A percentile compares a stretch with the other conserved stretches of the same genome.
Conservation (phyloP, 2,888 invertebrate species). For the Trachelus tabidus region DNA sequence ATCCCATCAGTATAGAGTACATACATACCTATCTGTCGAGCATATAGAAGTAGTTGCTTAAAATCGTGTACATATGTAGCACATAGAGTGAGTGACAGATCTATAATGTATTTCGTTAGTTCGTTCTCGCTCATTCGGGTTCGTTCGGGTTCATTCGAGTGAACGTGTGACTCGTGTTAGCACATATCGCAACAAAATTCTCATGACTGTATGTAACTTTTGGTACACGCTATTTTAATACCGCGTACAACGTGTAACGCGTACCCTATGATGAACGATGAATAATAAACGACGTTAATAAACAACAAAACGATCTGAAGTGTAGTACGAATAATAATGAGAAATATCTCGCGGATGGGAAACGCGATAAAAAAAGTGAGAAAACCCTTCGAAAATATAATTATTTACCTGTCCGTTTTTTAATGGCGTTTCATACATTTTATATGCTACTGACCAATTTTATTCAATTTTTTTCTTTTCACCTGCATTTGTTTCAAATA, state of each 20-base stretch:
- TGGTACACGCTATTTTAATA: neutral
- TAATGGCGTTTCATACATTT: neutral
- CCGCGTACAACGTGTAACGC: conserved; percentile 36
- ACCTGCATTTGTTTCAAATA: neutral
- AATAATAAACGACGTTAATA: conserved; percentile 57
- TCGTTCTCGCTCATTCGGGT: neutral
- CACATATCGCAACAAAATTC: neutral
- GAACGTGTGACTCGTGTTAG: neutral
- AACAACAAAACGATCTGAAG: conserved; percentile 52
- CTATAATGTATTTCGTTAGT: neutral
- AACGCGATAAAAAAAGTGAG: neutral
- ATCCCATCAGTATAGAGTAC: neutral
- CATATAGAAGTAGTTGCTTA: neutral
- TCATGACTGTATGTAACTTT: neutral
- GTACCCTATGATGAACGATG: conserved; percentile 51
- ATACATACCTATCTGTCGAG: neutral
- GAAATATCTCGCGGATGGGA: neutral
- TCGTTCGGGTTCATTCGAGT: neutral
- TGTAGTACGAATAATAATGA: conserved; percentile 53
- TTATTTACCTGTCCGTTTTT: neutral
- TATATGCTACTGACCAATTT: neutral
- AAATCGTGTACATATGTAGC: neutral
- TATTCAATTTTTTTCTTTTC: neutral
- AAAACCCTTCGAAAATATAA: neutral
- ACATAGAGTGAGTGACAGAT: neutral